phyloP scores from a whole-genome alignment of 2,888 invertebrate species.

The Serrognathus titanus region DNA sequence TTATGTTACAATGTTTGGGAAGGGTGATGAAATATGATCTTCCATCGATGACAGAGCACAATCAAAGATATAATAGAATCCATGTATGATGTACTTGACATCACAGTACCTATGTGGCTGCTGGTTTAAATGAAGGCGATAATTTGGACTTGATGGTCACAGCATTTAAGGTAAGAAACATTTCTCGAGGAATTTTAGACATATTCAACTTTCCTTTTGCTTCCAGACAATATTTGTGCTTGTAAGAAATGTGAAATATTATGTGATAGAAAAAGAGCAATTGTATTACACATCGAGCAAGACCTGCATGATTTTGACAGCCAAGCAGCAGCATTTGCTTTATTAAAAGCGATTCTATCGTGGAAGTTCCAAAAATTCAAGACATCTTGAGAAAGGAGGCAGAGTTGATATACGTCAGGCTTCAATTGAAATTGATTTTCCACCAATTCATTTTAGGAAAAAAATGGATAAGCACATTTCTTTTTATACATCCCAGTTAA shows the following conservation, averaged over 20 bases:
- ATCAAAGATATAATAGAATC: conserved; percentile 66
- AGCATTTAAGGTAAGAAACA: conserved; percentile 73
- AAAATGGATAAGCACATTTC: conserved; percentile 68
- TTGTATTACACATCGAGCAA: conserved; percentile 84
- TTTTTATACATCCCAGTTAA: conserved; percentile 80
- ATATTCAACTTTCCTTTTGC: not conserved
- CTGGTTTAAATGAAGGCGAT: conserved; percentile 81
- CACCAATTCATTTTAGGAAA: conserved; percentile 77
- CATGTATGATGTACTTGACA: conserved; percentile 82
- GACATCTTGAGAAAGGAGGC: conserved; percentile 80
- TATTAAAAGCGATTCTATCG: conserved; percentile 80
- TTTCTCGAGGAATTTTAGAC: conserved; percentile 17
- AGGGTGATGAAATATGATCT: conserved; percentile 74
- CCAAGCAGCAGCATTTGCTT: conserved; percentile 82
- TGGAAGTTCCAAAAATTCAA: conserved; percentile 75
- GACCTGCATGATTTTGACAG: conserved; percentile 81
- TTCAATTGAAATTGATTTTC: conserved; percentile 77
- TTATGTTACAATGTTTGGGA: conserved; percentile 59
- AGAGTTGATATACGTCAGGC: conserved; percentile 63
- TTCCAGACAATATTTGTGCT: conserved; percentile 73
- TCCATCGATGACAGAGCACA: conserved; percentile 62
- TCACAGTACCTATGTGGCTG: conserved; percentile 84
- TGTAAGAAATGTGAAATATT: conserved; percentile 73
- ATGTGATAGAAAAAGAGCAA: conserved; percentile 69
- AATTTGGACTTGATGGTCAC: conserved; percentile 83